A percentile compares a stretch with the other conserved stretches of the same genome.
Evolutionary conservation across 2,888 invertebrate genomes (phyloP).

Genomic region (Ryuthela nishihirai): DNA sequence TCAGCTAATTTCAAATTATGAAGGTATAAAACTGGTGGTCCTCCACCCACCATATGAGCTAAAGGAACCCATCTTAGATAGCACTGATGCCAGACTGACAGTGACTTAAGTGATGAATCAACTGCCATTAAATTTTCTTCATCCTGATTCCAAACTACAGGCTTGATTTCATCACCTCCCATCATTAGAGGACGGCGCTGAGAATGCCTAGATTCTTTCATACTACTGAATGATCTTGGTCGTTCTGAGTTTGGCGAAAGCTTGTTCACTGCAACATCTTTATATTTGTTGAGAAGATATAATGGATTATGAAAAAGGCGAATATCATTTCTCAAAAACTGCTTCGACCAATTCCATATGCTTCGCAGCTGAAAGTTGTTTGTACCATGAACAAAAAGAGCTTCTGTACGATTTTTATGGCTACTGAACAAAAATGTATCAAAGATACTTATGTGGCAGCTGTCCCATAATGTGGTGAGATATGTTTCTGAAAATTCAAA

Average conservation of each 20-base stretch:
- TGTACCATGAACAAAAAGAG: conserved; percentile 50
- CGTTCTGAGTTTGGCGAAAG: conserved; percentile 8
- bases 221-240: conserved; percentile 25
- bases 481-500: conserved; percentile 92
- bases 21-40: conserved; percentile 53
- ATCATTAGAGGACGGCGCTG: conserved; percentile 19
- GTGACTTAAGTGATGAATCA: conserved; percentile 45
- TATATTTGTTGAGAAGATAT: conserved; percentile 54
- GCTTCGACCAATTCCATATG: conserved; percentile 88
- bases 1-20: conserved; percentile 51
- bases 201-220: conserved; percentile 21
- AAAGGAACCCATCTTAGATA: conserved; percentile 85
- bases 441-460: conserved; percentile 78
- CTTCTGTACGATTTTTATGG: conserved; percentile 68
- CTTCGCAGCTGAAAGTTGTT: conserved; percentile 61
- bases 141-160: conserved; percentile 16
- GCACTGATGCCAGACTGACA: conserved; percentile 81
- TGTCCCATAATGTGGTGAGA: conserved; percentile 87
- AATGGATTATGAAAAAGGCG: conserved; percentile 80
- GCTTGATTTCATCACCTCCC: conserved; percentile 7
- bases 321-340: conserved; percentile 76
- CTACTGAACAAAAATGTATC: conserved; percentile 91
- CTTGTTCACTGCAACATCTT: not conserved
- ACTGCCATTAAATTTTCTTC: conserved; percentile 31
- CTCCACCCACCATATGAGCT: conserved; percentile 70